Evolutionary conservation across 2,888 invertebrate genomes (phyloP).

Genomic region (Xylophagus ater): DNA sequence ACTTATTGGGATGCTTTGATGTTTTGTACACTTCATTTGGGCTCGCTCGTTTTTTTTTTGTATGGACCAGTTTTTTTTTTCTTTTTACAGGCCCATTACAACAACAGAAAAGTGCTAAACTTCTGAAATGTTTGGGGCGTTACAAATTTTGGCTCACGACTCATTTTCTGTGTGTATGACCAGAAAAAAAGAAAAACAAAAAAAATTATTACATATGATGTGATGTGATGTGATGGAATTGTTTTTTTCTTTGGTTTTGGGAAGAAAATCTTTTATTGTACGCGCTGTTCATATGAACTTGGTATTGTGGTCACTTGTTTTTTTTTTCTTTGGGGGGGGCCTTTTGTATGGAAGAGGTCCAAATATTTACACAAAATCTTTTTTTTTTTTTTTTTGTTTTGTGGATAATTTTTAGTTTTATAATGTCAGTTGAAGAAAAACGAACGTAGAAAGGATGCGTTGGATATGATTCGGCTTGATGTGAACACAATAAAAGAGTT

Average conservation of each 20-base stretch:
- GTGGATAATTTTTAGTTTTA: too few species aligned
- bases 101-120: not conserved
- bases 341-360: conserved; percentile 1
- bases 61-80: not conserved
- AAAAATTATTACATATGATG: not conserved
- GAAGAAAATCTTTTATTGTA: too few species aligned
- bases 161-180: not conserved
- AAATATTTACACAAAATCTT: conserved; percentile 10
- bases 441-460: too few species aligned
- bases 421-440: too few species aligned
- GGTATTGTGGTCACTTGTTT: too few species aligned
- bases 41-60: not conserved
- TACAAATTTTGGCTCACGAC: conserved; percentile 6
- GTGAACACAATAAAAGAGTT: too few species aligned
- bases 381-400: not conserved
- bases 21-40: conserved; percentile 3
- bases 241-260: too few species aligned
- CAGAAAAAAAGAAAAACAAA: conserved; percentile 1
- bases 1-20: conserved; percentile 7
- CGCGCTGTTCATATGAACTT: too few species aligned
- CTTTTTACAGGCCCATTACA: not conserved
- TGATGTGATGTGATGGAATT: too few species aligned
- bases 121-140: conserved; percentile 1
- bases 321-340: too few species aligned
- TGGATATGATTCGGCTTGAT: too few species aligned